Evolutionary conservation across 2,113 vertebrate species (phyloP).

Genomic region (Forbesichthys agassizii): DNA sequence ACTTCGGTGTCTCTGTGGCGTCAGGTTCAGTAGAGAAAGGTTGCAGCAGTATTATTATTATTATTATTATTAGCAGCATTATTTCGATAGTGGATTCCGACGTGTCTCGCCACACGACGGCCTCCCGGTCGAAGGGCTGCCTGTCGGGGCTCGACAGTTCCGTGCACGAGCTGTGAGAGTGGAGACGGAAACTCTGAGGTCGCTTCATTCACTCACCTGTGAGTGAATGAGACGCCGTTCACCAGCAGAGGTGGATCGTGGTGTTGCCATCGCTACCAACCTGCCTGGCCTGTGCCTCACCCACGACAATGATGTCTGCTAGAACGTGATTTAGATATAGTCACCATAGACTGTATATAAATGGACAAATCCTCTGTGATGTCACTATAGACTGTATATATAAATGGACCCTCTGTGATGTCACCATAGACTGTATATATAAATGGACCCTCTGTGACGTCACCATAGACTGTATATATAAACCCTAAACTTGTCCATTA

Average conservation of each 20-base stretch:
- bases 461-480: no score
- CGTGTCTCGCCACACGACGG: constrained; percentile 3
- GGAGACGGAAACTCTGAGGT: constrained; percentile 13
- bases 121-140: constrained; percentile 14
- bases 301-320: neutral
- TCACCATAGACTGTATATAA: no score
- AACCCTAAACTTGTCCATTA: no score
- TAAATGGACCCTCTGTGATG: no score
- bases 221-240: constrained; percentile 31
- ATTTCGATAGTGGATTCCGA: constrained; percentile 34
- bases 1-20: constrained; percentile 51
- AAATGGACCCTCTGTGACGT: no score
- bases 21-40: constrained; percentile 54
- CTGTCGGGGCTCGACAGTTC: no score
- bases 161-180: constrained; percentile 25
- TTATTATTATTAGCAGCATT: constrained; percentile 32
- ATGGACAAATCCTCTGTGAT: no score
- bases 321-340: no score
- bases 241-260: constrained; percentile 15
- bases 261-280: constrained; percentile 31
- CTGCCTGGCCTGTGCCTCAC: neutral
- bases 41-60: constrained; percentile 11
- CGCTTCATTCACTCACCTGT: constrained; percentile 46
- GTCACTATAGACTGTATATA: no score
- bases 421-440: no score